Evolutionary conservation across 2,888 invertebrate genomes (phyloP), one percentile per base, ranked within the genome.

Genomic region (Scelioninae gen. 1): DNA sequence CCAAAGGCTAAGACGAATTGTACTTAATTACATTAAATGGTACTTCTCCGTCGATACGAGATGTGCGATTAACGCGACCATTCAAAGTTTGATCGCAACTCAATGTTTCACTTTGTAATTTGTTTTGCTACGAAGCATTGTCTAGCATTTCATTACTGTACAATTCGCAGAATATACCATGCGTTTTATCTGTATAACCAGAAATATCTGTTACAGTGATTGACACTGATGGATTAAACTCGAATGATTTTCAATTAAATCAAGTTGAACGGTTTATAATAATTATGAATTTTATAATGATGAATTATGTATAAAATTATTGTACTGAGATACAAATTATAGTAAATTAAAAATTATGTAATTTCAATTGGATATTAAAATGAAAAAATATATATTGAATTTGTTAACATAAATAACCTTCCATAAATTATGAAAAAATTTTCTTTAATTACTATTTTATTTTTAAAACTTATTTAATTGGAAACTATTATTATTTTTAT

Each of bases 1-100:
- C 40, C 58, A 75, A 75, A 58, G 58, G 58, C 40, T 58, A 58
- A 62, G 55, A 66, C 31, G 16, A 69, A 55, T 49, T 56, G 78
- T 71, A 71, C 78, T 78, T 78, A 78, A 78, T 63, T 78, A 38
- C 47, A 43, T 69, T 71, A 51, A 32, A 32, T 53, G 76, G 51
- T 53, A 76, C 49, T 76, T 76, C 15, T 68, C n/a, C n/a, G 77
- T 65, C 63, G 34, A 62, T 56, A 56, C 47, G 47, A 69, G 56
- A 62, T 47, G 72, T 65, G 69, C 56, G 78, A 71, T 78, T 78
- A 71, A 71, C 69, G 56, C 78, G 78, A 71, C 78, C 60, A 49
- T 60, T 68, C 60, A 58, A 31, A 53, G 60, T 78, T 78, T 60
- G 49, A 78, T 78, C 71, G 65, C 78, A 71, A 69, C 71, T 71